phyloP scores from a whole-genome alignment of 1,140 invertebrate genomes.

The Pentalonia nigronervosa region DNA sequence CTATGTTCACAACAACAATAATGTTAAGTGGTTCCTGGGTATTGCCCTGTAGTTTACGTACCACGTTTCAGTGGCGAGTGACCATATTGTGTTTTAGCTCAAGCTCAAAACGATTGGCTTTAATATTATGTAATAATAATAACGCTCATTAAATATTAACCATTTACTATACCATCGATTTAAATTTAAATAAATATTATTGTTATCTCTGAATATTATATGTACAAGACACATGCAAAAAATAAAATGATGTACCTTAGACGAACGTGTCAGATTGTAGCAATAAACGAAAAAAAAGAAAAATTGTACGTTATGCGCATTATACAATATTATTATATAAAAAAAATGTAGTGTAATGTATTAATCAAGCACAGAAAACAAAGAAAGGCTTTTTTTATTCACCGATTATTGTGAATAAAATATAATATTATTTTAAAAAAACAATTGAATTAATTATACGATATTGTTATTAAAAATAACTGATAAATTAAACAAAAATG shows the following conservation, averaged over 20 bases:
- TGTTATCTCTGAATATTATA: slow-evolving; percentile 43
- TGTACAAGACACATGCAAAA: slow-evolving; percentile 18
- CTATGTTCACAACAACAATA: not conserved
- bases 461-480: slow-evolving; percentile 51
- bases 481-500: not conserved
- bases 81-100: slow-evolving; percentile 34
- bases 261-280: slow-evolving; percentile 19
- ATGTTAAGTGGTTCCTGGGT: not conserved
- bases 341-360: slow-evolving; percentile 32
- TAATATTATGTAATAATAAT: not conserved
- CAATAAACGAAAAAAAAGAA: slow-evolving; percentile 22
- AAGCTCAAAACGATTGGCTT: not conserved
- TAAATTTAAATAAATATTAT: slow-evolving; percentile 14
- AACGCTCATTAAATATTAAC: slow-evolving; percentile 56
- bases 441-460: slow-evolving; percentile 37
- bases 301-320: slow-evolving; percentile 3
- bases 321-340: slow-evolving; percentile 21
- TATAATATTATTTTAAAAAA: slow-evolving; percentile 24
- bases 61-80: not conserved
- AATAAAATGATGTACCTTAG: slow-evolving; percentile 40
- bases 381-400: slow-evolving; percentile 46
- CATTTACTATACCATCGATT: not conserved
- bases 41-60: not conserved
- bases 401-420: slow-evolving; percentile 45
- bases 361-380: slow-evolving; percentile 48